A percentile compares a stretch with the other conserved stretches of the same genome.
phyloP scores from a whole-genome alignment of 2,113 vertebrate species.

The Pithys albifrons region DNA sequence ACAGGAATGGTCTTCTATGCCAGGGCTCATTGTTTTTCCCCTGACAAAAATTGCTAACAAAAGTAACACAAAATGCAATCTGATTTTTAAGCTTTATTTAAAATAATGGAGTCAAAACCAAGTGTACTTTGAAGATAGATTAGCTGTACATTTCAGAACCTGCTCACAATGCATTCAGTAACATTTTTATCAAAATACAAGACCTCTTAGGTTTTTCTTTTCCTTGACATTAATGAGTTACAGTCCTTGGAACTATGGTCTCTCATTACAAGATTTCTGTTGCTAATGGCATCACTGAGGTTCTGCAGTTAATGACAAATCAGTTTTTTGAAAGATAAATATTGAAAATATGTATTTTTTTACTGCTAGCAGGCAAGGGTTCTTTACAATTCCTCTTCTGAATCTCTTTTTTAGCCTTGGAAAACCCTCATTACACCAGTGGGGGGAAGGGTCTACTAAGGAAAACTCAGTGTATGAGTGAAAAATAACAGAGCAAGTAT shows the following conservation, averaged over 20 bases:
- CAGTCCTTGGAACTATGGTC: background rate
- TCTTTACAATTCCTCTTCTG: conserved; percentile 22
- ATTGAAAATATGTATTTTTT: background rate
- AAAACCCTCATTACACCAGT: background rate
- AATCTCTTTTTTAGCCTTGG: conserved; percentile 38
- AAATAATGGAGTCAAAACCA: conserved; percentile 22
- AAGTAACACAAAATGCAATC: background rate
- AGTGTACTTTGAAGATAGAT: conserved; percentile 35
- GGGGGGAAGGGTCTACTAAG: background rate
- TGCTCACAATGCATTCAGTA: conserved; percentile 29
- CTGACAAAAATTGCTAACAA: background rate
- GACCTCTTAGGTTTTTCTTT: background rate
- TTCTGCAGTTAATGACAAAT: conserved; percentile 10
- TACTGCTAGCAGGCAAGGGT: background rate
- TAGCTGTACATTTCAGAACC: conserved; percentile 42
- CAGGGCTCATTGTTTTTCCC: background rate
- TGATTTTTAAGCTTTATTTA: conserved; percentile 6
- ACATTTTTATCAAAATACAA: conserved; percentile 45
- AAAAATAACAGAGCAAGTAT: conserved; percentile 38
- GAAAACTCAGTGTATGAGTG: conserved; percentile 8
- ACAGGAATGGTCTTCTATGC: background rate
- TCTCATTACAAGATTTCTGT: conserved; percentile 1
- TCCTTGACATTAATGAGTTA: conserved; percentile 5
- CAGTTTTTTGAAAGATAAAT: conserved; percentile 26
- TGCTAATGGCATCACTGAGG: background rate